Evolutionary conservation across 2,797 vertebrate species (phyloP), one percentile per base, ranked within the genome.

Genomic region (Amphiprion clarkii): DNA sequence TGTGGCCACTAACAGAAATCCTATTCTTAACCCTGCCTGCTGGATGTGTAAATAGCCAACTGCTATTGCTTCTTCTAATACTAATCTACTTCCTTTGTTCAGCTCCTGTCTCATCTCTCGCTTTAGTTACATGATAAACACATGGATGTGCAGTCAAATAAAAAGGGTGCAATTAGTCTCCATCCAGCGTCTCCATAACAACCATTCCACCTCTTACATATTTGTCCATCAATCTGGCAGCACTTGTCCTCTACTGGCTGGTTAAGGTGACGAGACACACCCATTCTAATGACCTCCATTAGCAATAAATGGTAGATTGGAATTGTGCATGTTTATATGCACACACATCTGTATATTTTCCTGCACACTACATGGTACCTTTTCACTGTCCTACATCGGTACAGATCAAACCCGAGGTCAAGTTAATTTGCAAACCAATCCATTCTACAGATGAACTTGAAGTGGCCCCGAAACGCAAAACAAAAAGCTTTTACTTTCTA

Each of bases 391-490:
- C 46, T 14, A 6, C 12, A 10, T 55, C n/a, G 39, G 65, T 29
- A 3, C 6, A n/a, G 48, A 84, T 76, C 44, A 55, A 63, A 78
- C 51, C 61, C 0, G 0, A 61, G 79, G 71, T 78, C 56, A 82
- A 73, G 71, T 63, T 83, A 0, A 89, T 88, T 76, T 81, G 49
- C 42, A 69, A 76, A 78, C 66, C 40, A 80, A 84, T 84, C 68
- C 70, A 17, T 60, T 72, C 42, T 21, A 23, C 44, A 67, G 56
- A 81, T 73, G 33, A 84, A 83, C 74, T 79, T 76, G 52, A 73
- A 40, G 44, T 21, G 53, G 40, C 57, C 46, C 49, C 66, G 23
- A 63, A 55, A 74, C 8, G 0, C 6, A 70, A 48, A 40, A 0
- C 27, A 46, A 53, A n/a, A 33, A 67, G 10, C 11, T 58, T 55